Base-by-base conservation (phyloP, 2,888 invertebrate genomes). In the Aphodius granarius region DNA sequence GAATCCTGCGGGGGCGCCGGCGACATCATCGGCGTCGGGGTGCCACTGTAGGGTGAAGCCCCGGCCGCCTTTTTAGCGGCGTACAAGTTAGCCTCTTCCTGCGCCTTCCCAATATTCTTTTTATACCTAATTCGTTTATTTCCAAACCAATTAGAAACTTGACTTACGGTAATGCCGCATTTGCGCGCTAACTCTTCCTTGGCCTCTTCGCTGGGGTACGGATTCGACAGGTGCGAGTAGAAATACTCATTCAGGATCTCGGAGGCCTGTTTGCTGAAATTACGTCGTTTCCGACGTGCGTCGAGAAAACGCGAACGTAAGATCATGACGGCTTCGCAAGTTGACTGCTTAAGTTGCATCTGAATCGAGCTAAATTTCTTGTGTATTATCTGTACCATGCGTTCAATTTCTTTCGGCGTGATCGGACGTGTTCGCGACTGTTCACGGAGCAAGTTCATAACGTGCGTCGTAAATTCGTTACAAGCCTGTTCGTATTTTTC, bases 401-500 rank as follows among this genome's bases (percentile, higher is more conserved):
- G 93, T 88, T 99, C 99, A 83, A 99, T 99, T 89, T 99, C 99
- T 92, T 98, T 95, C 71, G 97, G 97, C 75, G 98, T 97, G 84
- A 99, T 99, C 73, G 99, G 99, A 82, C 99, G 91, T 81, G 98
- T 99, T 84, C 98, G 95, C 85, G 97, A 97, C 89, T 99, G 98
- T 88, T 99, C 97, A 75, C 98, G 90, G 80, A 99, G 90, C 83
- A 99, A 90, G 88, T 99, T 99, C 95, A 98, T 97, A 81, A 99
- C 99, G 89, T 99, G 99, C n/a, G 98, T 99, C 77, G 99, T 99
- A 89, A 99, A 99, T 90, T 99, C 99, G 88, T 97, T 97, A 90
- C 99, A 99, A n/a, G 99, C 99, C 91, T 99, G 98, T 89, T 99
- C 98, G 86, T 99, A 99, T 91, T 99, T 99, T 89, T 98, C 98